Evolutionary conservation across 2,888 invertebrate genomes (phyloP).

Genomic region (Macrosoma leucophasiata): DNA sequence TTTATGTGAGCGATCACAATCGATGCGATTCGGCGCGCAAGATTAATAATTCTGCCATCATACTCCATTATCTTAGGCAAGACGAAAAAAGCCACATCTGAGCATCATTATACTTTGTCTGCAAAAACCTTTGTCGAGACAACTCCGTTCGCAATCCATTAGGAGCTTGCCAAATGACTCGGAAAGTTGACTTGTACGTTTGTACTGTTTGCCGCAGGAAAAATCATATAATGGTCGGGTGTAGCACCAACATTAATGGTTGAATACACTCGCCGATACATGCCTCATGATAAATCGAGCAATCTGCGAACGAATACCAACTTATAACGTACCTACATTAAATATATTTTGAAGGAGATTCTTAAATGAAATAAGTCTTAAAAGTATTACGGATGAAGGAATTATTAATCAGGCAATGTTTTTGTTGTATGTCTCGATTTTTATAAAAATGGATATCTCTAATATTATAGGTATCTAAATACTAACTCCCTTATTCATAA

Average conservation of each 20-base stretch:
- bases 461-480: conserved; percentile 18
- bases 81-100: conserved; percentile 30
- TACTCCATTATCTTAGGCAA: conserved; percentile 26
- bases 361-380: too few species aligned
- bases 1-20: conserved; percentile 23
- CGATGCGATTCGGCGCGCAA: conserved; percentile 24
- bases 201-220: conserved; percentile 32
- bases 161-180: conserved; percentile 62
- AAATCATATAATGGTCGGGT: conserved; percentile 40
- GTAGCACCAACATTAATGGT: conserved; percentile 38
- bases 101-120: conserved; percentile 33
- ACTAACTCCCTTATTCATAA: too few species aligned
- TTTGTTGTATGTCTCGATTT: too few species aligned
- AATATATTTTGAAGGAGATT: too few species aligned
- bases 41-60: conserved; percentile 20
- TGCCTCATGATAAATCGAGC: conserved; percentile 40
- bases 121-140: conserved; percentile 55
- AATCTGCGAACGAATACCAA: conserved; percentile 35
- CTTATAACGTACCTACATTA: too few species aligned
- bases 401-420: too few species aligned
- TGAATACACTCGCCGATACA: conserved; percentile 38
- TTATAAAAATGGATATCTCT: conserved; percentile 28
- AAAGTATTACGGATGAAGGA: too few species aligned
- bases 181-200: conserved; percentile 58
- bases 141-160: conserved; percentile 65